Evolutionary conservation across 2,797 vertebrate genomes (phyloP).

Genomic region (Manis pentadactyla): DNA sequence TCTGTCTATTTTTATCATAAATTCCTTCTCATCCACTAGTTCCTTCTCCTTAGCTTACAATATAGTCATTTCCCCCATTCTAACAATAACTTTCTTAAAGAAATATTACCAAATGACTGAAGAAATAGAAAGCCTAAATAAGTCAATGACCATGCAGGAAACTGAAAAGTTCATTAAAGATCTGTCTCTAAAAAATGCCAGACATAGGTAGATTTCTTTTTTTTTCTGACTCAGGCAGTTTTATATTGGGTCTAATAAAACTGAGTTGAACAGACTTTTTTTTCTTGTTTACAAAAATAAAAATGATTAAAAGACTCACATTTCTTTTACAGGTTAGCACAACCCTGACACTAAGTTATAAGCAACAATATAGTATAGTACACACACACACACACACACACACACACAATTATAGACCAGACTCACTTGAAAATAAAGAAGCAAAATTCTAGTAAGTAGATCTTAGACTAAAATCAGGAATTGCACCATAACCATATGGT

Average conservation of each 20-base stretch:
- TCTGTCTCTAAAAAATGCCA: neutral
- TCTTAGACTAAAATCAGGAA: neutral
- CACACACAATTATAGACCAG: neutral
- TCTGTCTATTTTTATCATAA: slow-evolving; percentile 1
- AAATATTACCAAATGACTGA: neutral
- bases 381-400: neutral
- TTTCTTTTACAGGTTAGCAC: neutral
- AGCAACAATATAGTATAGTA: neutral
- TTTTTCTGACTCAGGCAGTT: neutral
- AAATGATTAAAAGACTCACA: neutral
- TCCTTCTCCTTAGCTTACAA: neutral
- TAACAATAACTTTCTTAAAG: neutral
- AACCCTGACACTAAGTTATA: neutral
- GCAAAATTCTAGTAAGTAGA: neutral
- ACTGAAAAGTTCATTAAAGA: neutral
- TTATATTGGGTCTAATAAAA: slow-evolving; percentile 31
- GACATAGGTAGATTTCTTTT: neutral
- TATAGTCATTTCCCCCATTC: neutral
- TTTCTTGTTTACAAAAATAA: neutral
- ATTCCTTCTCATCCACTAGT: neutral
- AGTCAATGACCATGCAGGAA: neutral
- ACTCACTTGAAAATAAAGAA: neutral
- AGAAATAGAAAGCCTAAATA: neutral
- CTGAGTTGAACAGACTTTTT: neutral
- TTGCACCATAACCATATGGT: neutral